Conservation (phyloP, 2,888 invertebrate genomes). For the Amphipoea lucens region DNA sequence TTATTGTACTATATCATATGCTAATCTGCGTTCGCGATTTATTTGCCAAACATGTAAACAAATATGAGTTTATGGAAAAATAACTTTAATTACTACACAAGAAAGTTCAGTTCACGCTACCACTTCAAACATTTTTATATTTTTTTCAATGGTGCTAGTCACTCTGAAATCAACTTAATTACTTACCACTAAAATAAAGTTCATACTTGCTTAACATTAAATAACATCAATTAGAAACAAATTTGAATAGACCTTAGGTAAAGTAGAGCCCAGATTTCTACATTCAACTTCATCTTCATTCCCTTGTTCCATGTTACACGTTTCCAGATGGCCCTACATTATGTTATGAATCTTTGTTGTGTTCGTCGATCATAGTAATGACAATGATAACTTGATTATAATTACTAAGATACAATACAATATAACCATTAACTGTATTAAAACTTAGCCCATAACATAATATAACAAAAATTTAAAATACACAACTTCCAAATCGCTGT, state of each 20-base stretch:
- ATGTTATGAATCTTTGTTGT: neutral
- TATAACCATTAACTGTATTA: neutral
- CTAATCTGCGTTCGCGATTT: no score
- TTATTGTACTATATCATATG: neutral
- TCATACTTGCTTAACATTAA: no score
- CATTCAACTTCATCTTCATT: neutral
- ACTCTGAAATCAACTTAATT: no score
- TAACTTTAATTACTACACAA: no score
- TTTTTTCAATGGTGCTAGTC: no score
- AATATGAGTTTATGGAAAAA: no score
- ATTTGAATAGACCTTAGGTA: neutral
- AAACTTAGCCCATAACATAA: neutral
- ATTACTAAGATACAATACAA: neutral
- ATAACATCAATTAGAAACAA: no score
- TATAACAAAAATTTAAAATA: neutral
- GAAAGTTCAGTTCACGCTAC: no score
- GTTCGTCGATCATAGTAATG: neutral
- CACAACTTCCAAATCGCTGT: neutral
- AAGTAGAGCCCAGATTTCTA: neutral
- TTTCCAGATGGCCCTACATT: neutral
- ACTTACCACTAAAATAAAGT: no score
- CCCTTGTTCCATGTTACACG: no score
- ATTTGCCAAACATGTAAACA: no score
- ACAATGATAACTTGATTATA: neutral
- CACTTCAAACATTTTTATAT: no score